Conservation (phyloP, 2,113 vertebrate genomes). For the Gymnorhina tibicen region DNA sequence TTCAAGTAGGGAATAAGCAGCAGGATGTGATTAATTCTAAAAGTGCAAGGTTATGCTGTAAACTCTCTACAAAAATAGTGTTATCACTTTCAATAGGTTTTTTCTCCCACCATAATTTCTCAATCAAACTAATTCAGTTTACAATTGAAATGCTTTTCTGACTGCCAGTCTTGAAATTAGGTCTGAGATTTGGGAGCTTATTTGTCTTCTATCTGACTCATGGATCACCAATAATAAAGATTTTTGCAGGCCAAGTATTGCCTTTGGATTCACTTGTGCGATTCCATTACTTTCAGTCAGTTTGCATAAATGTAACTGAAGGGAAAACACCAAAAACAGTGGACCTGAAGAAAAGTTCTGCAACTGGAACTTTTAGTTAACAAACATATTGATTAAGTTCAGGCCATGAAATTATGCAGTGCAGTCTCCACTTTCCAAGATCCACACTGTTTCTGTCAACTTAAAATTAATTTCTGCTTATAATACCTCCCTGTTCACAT, state of each 20-base stretch:
- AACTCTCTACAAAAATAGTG: background rate
- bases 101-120: background rate
- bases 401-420: background rate
- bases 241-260: background rate
- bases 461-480: background rate
- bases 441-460: background rate
- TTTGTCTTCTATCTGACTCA: conserved; percentile 6
- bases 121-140: conserved; percentile 7
- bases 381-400: background rate
- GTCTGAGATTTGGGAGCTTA: background rate
- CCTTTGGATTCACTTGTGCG: background rate
- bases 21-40: background rate
- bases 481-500: background rate
- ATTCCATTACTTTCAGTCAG: background rate
- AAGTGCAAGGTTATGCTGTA: background rate
- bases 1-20: conserved; percentile 19
- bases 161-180: background rate
- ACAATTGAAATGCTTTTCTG: conserved; percentile 1
- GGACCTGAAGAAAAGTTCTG: background rate
- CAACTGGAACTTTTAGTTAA: background rate
- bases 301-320: background rate
- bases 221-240: conserved; percentile 12
- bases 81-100: background rate
- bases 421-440: background rate
- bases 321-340: background rate